Base-by-base conservation (phyloP, 2,888 invertebrate species). In the Apodemia duryi region DNA sequence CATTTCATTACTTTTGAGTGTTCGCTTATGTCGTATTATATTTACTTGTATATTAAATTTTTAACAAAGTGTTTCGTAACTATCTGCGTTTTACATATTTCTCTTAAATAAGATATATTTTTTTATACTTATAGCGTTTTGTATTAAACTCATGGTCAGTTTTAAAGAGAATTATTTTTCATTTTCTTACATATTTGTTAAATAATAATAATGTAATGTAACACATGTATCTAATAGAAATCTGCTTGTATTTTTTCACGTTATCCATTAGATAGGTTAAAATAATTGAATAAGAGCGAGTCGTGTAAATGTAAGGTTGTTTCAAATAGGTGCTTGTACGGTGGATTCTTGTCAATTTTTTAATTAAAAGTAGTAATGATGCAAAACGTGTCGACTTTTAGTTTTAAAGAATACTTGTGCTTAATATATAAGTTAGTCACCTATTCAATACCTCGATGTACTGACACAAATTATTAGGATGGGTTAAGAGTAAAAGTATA, bases 261-360 rank as follows among this genome's bases (percentile, higher is more conserved):
- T 62, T 57, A 43, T 41, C 43, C 46, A 57, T n/a, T 63, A 63
- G 60, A 46, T 66, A 66, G 46, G 57, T 32, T 57, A 57, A 57
- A 57, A 57, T 57, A 57, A 57, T 32, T 32, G 13, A 57, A 57
- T 57, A 57, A 57, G 57, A 57, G 32, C 57, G 57, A 66, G 70
- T 71, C 63, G 70, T 74, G 69, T 73, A 81, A 86, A 81, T 79
- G 76, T 86, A 86, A 82, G 90, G 84, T 89, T 89, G 90, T 89
- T 88, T 85, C 78, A 84, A 81, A 80, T 91, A 91, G 90, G 91
- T 89, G 91, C 91, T 91, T 91, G 85, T 82, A 88, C 87, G 77
- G 81, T 85, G 78, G 82, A 84, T 84, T 80, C 77, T 84, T 79
- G 91, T 91, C 91, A 91, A 91, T 91, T 91, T 86, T 86, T 75